Base-by-base conservation (phyloP, 2,888 invertebrate species). In the Netelia inedita region DNA sequence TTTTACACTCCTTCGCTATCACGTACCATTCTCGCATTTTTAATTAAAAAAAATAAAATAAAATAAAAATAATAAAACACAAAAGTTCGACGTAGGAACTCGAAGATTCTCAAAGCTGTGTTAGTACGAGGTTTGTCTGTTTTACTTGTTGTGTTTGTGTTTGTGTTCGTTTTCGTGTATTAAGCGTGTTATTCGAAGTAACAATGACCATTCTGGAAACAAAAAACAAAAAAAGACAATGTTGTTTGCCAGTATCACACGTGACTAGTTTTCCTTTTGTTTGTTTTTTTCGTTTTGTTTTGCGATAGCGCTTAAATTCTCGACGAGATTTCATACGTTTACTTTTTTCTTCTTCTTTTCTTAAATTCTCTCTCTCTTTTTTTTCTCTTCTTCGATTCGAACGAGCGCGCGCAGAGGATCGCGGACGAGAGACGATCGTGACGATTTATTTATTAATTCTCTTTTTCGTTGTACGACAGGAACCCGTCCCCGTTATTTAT, bases 191-290 rank as follows among this genome's bases (percentile, higher is more conserved):
- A 65, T 23, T 79, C 69, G 63, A 80, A 83, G 79, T 79, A 81
- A 87, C 79, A 81, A 83, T 84, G 86, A 88, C 85, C 80, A 85
- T 86, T 85, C 75, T 86, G 83, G 71, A 53, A 57, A 55, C 50
- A 63, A 28, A 57, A 55, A 59, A 66, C 66, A 53, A 78, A 66
- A 78, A 46, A 75, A 65, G 35, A 35, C 35, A 35, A 82, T 68
- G 79, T 76, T 83, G 85, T 84, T 86, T 86, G 85, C 76, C 86
- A 86, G 83, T 86, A 87, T 87, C 88, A 84, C 86, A 86, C 85
- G 82, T 86, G 88, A 88, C 85, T 86, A 87, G 87, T 86, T 85
- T 71, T 73, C 53, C 74, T 28, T 41, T 68, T 57, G 23, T 5
- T 5, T 35, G 5, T 35, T 35, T 8, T 35, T 35, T 35, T 35